Conservation (phyloP, 2,888 invertebrate genomes). For the Dermolepida albohirtum region DNA sequence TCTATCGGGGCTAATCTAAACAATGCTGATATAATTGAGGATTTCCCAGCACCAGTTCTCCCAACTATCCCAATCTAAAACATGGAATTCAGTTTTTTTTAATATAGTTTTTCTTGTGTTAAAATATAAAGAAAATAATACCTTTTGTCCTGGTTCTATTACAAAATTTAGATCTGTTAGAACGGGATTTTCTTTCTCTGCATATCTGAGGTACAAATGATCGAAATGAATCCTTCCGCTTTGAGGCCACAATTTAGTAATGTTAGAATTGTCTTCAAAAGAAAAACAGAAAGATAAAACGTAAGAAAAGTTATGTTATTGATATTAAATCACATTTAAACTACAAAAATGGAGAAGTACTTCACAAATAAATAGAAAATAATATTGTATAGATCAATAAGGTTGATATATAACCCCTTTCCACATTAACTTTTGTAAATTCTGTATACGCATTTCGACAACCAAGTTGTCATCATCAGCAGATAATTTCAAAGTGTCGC, state of each 20-base stretch:
- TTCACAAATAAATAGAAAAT: too few species aligned
- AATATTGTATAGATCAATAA: too few species aligned
- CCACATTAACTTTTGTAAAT: too few species aligned
- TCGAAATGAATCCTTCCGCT: conserved; percentile 70
- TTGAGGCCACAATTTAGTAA: conserved; percentile 71
- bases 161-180: conserved; percentile 67
- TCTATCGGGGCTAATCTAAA: conserved; percentile 67
- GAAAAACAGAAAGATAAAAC: background rate
- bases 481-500: too few species aligned
- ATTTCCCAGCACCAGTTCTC: conserved; percentile 68
- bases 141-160: conserved; percentile 65
- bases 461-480: too few species aligned
- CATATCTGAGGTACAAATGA: conserved; percentile 71
- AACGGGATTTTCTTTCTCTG: conserved; percentile 70
- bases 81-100: background rate
- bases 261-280: conserved; percentile 60
- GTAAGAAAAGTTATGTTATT: background rate
- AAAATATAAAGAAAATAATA: conserved; percentile 39
- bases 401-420: too few species aligned
- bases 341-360: too few species aligned
- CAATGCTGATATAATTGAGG: conserved; percentile 64
- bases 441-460: too few species aligned
- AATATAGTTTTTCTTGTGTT: background rate
- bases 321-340: background rate
- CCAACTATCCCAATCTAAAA: conserved; percentile 70